phyloP scores from a whole-genome alignment of 2,113 vertebrate genomes.

The Silurus meridionalis region DNA sequence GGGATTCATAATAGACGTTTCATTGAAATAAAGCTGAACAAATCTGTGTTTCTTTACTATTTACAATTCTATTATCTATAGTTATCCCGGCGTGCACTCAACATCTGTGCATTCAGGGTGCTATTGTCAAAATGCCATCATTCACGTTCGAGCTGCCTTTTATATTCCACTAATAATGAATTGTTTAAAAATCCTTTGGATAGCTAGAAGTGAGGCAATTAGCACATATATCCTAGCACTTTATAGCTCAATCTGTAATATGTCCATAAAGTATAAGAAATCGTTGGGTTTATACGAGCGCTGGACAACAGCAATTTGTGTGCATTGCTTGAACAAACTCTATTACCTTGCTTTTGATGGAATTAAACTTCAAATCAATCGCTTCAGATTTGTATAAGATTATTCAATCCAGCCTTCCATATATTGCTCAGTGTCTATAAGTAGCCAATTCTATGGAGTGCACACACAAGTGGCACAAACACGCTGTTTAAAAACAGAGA shows the following conservation, averaged over 20 bases:
- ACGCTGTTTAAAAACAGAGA: background rate
- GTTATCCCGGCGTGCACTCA: background rate
- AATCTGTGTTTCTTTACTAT: background rate
- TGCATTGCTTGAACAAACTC: background rate
- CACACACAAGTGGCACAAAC: background rate
- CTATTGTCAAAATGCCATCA: conserved; percentile 9
- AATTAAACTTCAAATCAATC: background rate
- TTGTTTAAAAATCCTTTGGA: background rate
- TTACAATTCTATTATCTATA: conserved; percentile 10
- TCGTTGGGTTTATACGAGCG: background rate
- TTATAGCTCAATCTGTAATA: background rate
- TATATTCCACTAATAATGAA: conserved; percentile 10
- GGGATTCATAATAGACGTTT: background rate
- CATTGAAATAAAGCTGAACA: background rate
- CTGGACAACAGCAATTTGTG: background rate
- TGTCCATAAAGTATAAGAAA: background rate
- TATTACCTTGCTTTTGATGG: background rate
- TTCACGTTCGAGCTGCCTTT: conserved; percentile 12
- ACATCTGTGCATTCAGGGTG: conserved; percentile 26
- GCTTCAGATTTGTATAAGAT: background rate
- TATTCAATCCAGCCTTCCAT: background rate
- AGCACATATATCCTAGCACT: background rate
- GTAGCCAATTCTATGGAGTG: background rate
- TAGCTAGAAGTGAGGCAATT: background rate
- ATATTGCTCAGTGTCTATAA: background rate